Percentiles rank a stretch among this genome's conserved stretches.
Conservation (phyloP, 2,113 vertebrate species). For the Kryptolebias marmoratus region DNA sequence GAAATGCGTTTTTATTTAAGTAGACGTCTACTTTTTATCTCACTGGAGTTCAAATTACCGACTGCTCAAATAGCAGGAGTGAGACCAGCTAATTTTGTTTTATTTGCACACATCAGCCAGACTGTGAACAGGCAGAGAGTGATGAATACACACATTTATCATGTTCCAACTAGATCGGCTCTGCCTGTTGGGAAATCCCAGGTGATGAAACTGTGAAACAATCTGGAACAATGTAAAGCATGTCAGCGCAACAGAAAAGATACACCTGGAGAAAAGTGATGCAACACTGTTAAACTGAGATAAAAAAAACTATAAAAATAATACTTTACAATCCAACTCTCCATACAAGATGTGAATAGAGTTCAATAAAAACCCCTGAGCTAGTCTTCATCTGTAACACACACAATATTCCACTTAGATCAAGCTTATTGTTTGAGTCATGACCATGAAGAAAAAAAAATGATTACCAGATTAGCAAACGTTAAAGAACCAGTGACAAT, state of each 20-base stretch:
- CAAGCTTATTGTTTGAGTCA: no score
- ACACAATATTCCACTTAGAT: not conserved
- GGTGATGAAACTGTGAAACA: slow-evolving; percentile 4
- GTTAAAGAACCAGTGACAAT: not conserved
- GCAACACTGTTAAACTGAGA: slow-evolving; percentile 28
- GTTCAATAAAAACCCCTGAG: slow-evolving; percentile 8
- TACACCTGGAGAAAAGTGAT: slow-evolving; percentile 22
- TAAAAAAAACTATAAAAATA: not conserved
- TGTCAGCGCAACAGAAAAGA: slow-evolving; percentile 33
- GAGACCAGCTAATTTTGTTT: slow-evolving; percentile 1
- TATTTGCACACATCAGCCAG: slow-evolving; percentile 18
- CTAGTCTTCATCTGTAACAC: not conserved
- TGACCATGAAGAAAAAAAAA: not conserved
- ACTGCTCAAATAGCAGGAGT: not conserved
- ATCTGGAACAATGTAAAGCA: slow-evolving; percentile 25
- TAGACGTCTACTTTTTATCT: no score
- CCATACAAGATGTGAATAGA: not conserved
- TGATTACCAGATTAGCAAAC: not conserved
- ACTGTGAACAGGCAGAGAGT: slow-evolving; percentile 33
- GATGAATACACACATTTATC: slow-evolving; percentile 30
- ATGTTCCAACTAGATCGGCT: slow-evolving; percentile 26
- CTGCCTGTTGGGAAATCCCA: slow-evolving; percentile 11
- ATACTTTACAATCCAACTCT: not conserved
- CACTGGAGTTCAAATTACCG: not conserved
- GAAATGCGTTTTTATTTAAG: no score